Percentiles rank a stretch among this genome's conserved stretches.
These are phyloP conservation scores for Procavia capensis DNA, from an alignment of 2,113 vertebrate genomes.

Conservation along the genomic window DNA sequence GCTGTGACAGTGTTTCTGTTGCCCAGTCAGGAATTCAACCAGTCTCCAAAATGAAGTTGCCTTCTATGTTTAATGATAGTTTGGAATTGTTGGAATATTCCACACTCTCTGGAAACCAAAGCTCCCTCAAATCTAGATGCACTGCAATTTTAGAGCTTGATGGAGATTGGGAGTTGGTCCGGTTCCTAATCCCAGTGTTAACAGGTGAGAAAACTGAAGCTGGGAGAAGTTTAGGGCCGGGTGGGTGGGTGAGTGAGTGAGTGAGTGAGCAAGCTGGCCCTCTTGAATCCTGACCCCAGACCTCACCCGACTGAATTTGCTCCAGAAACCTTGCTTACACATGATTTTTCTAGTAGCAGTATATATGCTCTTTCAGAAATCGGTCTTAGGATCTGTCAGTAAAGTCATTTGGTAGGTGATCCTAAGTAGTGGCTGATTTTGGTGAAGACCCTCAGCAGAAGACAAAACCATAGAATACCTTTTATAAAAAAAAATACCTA, in stretches of 20 bases:
- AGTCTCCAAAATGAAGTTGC: neutral
- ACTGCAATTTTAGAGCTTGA: conserved; percentile 20
- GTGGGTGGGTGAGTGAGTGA: neutral
- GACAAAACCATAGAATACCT: neutral
- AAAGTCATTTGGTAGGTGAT: neutral
- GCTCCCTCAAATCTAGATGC: neutral
- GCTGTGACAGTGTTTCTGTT: neutral
- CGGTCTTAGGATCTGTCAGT: neutral
- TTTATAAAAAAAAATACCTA: neutral
- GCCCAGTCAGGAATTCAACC: neutral
- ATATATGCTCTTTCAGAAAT: neutral
- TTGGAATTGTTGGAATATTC: conserved; percentile 14
- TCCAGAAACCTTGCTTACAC: conserved; percentile 45
- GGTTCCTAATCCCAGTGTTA: neutral
- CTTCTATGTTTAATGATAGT: neutral
- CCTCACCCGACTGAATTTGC: neutral
- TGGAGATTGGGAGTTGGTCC: neutral
- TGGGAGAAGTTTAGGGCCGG: neutral
- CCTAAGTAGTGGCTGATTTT: neutral
- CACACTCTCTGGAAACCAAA: neutral
- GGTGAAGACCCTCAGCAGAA: neutral
- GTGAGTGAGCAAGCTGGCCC: neutral
- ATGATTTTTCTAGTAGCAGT: neutral
- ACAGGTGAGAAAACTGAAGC: neutral
- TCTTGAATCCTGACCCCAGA: neutral